Conservation (phyloP, 2,113 vertebrate genomes). For the Panurus biarmicus region DNA sequence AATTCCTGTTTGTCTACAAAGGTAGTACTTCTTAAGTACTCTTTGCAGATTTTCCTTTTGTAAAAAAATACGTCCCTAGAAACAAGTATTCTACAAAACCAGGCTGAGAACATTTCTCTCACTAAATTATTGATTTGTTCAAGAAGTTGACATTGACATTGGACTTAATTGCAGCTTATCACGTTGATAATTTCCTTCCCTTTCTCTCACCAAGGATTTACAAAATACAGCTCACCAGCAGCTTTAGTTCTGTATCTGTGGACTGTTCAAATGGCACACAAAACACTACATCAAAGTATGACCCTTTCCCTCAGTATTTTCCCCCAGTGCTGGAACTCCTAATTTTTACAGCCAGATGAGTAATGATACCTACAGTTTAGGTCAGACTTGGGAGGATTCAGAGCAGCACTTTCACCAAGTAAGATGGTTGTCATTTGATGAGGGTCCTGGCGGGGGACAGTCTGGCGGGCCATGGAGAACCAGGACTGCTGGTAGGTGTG, state of each 20-base stretch:
- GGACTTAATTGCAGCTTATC: not conserved
- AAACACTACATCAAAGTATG: not conserved
- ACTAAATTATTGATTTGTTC: constrained; percentile 7
- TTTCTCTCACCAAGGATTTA: not conserved
- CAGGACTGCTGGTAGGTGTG: not conserved
- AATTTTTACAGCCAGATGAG: not conserved
- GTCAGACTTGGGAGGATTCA: not conserved
- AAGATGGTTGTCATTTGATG: rapidly evolving
- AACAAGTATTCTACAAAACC: constrained; percentile 10
- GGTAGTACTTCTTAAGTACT: not conserved
- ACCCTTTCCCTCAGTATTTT: not conserved
- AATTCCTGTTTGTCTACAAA: not conserved
- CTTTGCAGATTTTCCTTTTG: not conserved
- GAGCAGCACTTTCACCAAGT: not conserved
- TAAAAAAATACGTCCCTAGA: constrained; percentile 6
- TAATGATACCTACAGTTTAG: not conserved
- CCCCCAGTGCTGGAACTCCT: rapidly evolving
- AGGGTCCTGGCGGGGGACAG: not conserved
- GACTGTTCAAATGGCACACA: not conserved
- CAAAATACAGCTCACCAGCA: not conserved
- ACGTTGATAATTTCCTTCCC: not conserved
- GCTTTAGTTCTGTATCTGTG: not conserved
- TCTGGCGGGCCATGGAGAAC: not conserved
- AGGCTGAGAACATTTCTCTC: not conserved
- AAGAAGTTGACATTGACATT: not conserved